These are phyloP conservation scores for Globicephala melas DNA, from an alignment of 2,113 vertebrate genomes.

Conservation along the genomic window DNA sequence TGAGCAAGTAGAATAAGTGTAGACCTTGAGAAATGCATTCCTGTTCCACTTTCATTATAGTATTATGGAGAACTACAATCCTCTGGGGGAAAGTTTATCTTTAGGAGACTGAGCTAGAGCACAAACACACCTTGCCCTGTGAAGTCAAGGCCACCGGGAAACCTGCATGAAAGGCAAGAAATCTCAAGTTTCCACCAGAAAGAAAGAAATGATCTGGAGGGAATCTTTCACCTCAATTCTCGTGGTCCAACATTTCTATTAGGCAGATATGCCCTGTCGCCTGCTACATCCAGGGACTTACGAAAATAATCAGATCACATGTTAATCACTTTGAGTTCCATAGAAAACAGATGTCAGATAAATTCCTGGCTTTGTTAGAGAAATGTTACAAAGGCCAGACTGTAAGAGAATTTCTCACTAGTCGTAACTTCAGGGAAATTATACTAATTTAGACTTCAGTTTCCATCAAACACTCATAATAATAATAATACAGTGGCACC, in stretches of 20 bases:
- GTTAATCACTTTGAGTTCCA: constrained; percentile 53
- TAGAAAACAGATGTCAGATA: constrained; percentile 40
- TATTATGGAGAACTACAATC: neutral
- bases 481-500: neutral
- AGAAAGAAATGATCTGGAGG: neutral
- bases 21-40: neutral
- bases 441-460: neutral
- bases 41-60: neutral
- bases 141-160: neutral
- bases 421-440: constrained; percentile 18
- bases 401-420: neutral
- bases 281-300: neutral
- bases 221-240: neutral
- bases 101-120: neutral
- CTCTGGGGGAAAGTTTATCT: neutral
- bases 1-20: neutral
- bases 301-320: constrained; percentile 35
- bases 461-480: neutral
- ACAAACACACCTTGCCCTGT: neutral
- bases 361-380: constrained; percentile 58
- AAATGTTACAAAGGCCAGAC: constrained; percentile 1
- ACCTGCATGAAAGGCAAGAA: neutral
- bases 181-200: neutral
- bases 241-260: neutral
- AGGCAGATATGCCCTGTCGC: neutral